Percentiles rank a stretch among this genome's conserved stretches.
Evolutionary conservation across 2,113 vertebrate species (phyloP).

Genomic region (Entelurus aequoreus): DNA sequence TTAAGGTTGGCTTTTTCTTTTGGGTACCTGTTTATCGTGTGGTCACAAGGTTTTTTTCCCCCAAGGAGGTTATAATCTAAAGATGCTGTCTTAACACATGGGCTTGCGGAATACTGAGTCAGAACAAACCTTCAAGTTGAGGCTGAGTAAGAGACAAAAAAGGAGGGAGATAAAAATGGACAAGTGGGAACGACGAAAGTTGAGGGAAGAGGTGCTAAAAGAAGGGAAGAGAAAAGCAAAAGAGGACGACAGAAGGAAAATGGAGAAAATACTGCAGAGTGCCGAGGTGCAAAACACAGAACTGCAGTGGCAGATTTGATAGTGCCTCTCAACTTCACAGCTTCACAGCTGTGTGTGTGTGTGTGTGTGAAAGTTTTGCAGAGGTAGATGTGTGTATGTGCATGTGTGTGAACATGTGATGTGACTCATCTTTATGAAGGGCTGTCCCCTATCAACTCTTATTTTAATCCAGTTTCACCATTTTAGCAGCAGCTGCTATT

Average conservation of each 20-base stretch:
- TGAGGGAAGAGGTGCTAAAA: constrained; percentile 40
- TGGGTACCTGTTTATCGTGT: not conserved
- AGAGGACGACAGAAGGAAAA: constrained; percentile 36
- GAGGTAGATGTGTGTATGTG: constrained; percentile 13
- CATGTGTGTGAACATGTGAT: constrained; percentile 16
- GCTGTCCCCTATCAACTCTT: constrained; percentile 24
- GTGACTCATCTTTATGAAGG: constrained; percentile 29
- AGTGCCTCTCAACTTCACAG: constrained; percentile 50
- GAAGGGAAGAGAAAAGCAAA: constrained; percentile 26
- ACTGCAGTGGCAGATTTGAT: constrained; percentile 52
- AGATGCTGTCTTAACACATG: constrained; percentile 20
- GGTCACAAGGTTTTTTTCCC: not conserved
- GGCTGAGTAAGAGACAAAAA: constrained; percentile 37
- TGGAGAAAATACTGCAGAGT: constrained; percentile 37
- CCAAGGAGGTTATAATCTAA: not conserved
- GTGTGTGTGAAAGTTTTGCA: constrained; percentile 30
- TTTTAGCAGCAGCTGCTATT: constrained; percentile 1
- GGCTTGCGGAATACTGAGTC: constrained; percentile 42
- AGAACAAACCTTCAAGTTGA: constrained; percentile 27
- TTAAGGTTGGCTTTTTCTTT: not conserved
- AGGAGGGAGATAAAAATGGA: constrained; percentile 28
- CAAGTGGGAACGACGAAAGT: constrained; percentile 31
- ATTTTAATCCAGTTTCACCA: not conserved
- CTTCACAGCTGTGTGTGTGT: constrained; percentile 34
- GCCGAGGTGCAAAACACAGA: constrained; percentile 47